A percentile compares a stretch with the other conserved stretches of the same genome.
phyloP scores from a whole-genome alignment of 2,888 invertebrate genomes.

The Drosophila melanosoma region DNA sequence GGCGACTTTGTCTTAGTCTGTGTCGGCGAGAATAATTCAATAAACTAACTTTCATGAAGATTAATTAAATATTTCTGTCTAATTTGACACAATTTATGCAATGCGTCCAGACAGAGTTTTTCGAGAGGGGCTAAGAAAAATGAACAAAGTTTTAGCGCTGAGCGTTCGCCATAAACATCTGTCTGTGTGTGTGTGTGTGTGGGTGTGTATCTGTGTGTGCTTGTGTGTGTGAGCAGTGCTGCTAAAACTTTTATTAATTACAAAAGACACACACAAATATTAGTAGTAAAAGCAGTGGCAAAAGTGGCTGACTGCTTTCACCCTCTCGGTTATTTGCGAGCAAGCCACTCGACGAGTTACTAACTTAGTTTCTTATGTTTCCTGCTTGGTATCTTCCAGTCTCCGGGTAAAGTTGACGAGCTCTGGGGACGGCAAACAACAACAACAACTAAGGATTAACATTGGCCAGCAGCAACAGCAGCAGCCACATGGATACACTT shows the following conservation, averaged over 20 bases:
- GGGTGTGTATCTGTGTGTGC: constrained; percentile 1
- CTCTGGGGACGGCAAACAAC: constrained; percentile 52
- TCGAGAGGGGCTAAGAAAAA: constrained; percentile 46
- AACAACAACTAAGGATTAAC: constrained; percentile 31
- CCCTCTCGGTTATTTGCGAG: constrained; percentile 57
- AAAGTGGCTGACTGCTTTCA: constrained; percentile 42
- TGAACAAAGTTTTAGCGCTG: constrained; percentile 65
- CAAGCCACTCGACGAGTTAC: constrained; percentile 73
- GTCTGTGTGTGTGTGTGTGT: constrained; percentile 2
- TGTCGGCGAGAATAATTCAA: constrained; percentile 69
- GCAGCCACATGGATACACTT: constrained; percentile 11
- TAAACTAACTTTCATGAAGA: constrained; percentile 75
- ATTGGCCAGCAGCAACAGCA: constrained; percentile 26
- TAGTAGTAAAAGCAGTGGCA: constrained; percentile 43
- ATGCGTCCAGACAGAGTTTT: constrained; percentile 36
- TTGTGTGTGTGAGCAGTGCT: constrained; percentile 30
- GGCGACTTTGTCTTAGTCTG: constrained; percentile 35
- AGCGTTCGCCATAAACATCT: constrained; percentile 15
- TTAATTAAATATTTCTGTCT: constrained; percentile 81
- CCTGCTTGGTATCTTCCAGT: constrained; percentile 49
- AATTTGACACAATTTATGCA: constrained; percentile 80
- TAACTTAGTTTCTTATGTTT: constrained; percentile 67
- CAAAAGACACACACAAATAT: constrained; percentile 77
- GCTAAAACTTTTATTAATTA: constrained; percentile 79
- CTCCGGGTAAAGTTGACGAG: constrained; percentile 53